A percentile compares a stretch with the other conserved stretches of the same genome.
Conservation (phyloP, 2,888 invertebrate genomes). For the Reticulitermes lucifugus region DNA sequence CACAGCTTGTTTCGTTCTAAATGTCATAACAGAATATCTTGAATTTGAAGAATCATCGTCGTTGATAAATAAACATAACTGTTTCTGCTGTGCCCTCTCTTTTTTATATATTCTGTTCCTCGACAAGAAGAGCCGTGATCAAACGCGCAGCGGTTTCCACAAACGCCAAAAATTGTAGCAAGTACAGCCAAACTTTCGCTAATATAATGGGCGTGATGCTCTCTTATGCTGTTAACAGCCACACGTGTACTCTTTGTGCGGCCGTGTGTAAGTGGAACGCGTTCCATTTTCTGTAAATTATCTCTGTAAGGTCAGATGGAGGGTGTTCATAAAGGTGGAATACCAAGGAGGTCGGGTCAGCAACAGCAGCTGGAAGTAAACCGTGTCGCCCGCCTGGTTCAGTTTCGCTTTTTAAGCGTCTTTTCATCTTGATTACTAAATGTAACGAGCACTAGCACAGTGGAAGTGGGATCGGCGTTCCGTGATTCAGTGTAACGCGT, state of each 20-base stretch:
- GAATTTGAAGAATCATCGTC: no score
- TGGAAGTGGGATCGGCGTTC: neutral
- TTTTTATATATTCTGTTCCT: no score
- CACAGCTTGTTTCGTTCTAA: no score
- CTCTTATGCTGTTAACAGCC: neutral
- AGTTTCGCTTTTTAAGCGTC: constrained; percentile 30
- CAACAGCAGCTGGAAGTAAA: constrained; percentile 17
- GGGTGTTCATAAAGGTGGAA: constrained; percentile 30
- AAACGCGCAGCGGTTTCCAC: no score
- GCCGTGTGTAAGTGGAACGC: constrained; percentile 24
- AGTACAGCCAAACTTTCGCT: neutral
- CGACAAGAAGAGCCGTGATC: no score
- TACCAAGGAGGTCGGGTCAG: constrained; percentile 31
- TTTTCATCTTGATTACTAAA: neutral
- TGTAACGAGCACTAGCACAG: neutral
- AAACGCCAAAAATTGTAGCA: no score
- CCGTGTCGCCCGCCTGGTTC: constrained; percentile 22
- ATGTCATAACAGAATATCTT: no score
- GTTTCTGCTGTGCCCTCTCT: no score
- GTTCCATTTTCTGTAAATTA: constrained; percentile 29
- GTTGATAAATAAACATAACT: no score
- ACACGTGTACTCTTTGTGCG: constrained; percentile 3
- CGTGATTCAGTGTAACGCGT: neutral
- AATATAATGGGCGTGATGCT: neutral
- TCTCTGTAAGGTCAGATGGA: constrained; percentile 33